phyloP scores from a whole-genome alignment of 2,888 invertebrate genomes.

The Yponomeuta malinellus region DNA sequence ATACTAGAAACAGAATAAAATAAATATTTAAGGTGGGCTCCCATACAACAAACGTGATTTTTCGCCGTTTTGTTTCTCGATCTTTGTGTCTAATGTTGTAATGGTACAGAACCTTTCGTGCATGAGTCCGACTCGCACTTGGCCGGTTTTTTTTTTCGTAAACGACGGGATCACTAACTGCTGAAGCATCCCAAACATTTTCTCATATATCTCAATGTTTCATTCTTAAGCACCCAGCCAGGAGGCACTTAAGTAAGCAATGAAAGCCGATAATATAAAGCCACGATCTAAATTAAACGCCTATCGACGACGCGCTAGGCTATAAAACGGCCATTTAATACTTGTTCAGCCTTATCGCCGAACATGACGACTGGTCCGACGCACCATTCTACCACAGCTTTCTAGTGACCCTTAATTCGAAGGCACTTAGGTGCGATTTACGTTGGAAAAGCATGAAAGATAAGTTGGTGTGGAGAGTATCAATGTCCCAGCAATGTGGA shows the following conservation, averaged over 20 bases:
- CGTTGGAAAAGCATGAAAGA: background rate
- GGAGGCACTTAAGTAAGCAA: background rate
- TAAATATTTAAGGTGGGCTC: too few species aligned
- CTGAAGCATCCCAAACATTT: too few species aligned
- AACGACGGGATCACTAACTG: too few species aligned
- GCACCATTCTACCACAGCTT: too few species aligned
- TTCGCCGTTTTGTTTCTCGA: too few species aligned
- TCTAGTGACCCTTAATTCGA: background rate
- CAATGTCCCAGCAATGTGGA: constrained; percentile 23
- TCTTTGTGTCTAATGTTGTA: too few species aligned
- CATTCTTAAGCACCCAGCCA: background rate
- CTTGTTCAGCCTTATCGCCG: background rate
- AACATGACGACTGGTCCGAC: constrained; percentile 3
- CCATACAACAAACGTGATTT: too few species aligned
- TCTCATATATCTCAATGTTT: too few species aligned
- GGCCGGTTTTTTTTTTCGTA: too few species aligned
- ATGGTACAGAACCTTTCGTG: too few species aligned
- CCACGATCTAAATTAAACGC: background rate
- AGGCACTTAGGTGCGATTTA: background rate
- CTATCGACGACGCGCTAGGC: constrained; percentile 4
- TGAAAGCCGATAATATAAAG: background rate
- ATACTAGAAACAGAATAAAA: too few species aligned
- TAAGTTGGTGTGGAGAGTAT: background rate
- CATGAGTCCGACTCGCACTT: too few species aligned
- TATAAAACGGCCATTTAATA: constrained; percentile 12